Evolutionary conservation across 2,888 invertebrate species (phyloP), one percentile per base, ranked within the genome.

Genomic region (Sclerodermus sp.): DNA sequence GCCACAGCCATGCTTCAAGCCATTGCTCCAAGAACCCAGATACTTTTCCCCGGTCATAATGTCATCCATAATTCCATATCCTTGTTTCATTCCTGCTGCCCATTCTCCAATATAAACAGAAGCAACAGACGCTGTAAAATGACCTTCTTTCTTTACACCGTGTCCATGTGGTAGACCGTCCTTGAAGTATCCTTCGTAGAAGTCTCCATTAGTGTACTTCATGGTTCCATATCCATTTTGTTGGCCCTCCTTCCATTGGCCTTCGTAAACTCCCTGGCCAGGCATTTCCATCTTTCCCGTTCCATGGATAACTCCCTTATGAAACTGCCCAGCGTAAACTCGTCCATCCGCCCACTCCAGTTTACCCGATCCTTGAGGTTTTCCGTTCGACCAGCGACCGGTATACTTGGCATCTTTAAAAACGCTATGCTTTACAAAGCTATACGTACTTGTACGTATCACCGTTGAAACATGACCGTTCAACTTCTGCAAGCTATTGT

Each of bases 31-130:
- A 78, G 87, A 87, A 5, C 95, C 95, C 76, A 95, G 84, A 77
- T 94, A 95, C 75, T 94, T 93, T 76, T 93, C 92, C 1, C 93
- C 85, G 65, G 86, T 89, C 18, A 87, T 83, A 43, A 91, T 89
- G 67, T 93, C 90, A 70, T 94, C 93, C 83, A 92, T 87, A 1
- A 95, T 90, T 0, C 94, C 94, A 66, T 95, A 95, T 0, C 95
- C 95, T 61, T 88, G 87, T 62, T 87, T 88, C 1, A 83, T 83
- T 15, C 93, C 93, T 44, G 82, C 82, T 12, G 83, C 81, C 89
- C 93, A 95, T 68, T 93, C 93, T 0, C 95, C 95, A n/a, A 93
- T 90, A 73, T 94, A 95, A 57, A 91, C 85, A 1, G 88, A 88
- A 0, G 90, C 89, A 1, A 85, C 82, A 1, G 87, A 86, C 1